These are phyloP conservation scores for Trachelus iudaicus DNA, from an alignment of 2,888 invertebrate species.

Conservation along the genomic window DNA sequence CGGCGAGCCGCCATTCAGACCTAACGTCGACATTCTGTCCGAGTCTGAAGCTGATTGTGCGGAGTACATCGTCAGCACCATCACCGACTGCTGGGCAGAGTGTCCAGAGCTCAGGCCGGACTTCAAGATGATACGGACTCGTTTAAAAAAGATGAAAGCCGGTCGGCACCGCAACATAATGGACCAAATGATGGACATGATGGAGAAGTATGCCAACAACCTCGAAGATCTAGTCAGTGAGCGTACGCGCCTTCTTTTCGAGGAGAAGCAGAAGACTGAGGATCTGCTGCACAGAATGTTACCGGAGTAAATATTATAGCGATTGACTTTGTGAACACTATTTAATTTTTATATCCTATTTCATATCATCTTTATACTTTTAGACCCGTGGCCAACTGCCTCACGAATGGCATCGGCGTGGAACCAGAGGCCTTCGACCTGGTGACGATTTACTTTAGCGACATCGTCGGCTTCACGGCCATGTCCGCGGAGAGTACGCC, in stretches of 20 bases:
- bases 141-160: slow-evolving; percentile 89
- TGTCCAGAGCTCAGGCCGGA: slow-evolving; percentile 86
- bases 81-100: slow-evolving; percentile 92
- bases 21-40: slow-evolving; percentile 78
- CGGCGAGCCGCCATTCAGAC: slow-evolving; percentile 81
- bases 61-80: slow-evolving; percentile 83
- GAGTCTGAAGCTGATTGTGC: slow-evolving; percentile 80
- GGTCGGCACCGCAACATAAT: slow-evolving; percentile 92
- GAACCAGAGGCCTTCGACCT: slow-evolving; percentile 93
- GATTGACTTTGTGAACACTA: background rate
- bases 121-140: slow-evolving; percentile 80
- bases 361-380: slow-evolving; percentile 46
- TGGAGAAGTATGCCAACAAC: slow-evolving; percentile 96
- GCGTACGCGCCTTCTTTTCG: slow-evolving; percentile 87
- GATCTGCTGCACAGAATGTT: slow-evolving; percentile 93
- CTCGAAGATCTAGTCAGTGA: slow-evolving; percentile 94
- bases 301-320: slow-evolving; percentile 76
- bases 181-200: slow-evolving; percentile 98
- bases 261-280: slow-evolving; percentile 94
- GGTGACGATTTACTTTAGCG: slow-evolving; percentile 97
- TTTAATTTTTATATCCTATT: slow-evolving; percentile 11
- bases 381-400: slow-evolving; percentile 87
- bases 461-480: slow-evolving; percentile 95
- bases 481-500: slow-evolving; percentile 96
- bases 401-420: slow-evolving; percentile 89